A percentile compares a stretch with the other conserved stretches of the same genome.
These are phyloP conservation scores for Penaeus chinensis DNA, from an alignment of 1,140 invertebrate genomes.

Conservation along the genomic window DNA sequence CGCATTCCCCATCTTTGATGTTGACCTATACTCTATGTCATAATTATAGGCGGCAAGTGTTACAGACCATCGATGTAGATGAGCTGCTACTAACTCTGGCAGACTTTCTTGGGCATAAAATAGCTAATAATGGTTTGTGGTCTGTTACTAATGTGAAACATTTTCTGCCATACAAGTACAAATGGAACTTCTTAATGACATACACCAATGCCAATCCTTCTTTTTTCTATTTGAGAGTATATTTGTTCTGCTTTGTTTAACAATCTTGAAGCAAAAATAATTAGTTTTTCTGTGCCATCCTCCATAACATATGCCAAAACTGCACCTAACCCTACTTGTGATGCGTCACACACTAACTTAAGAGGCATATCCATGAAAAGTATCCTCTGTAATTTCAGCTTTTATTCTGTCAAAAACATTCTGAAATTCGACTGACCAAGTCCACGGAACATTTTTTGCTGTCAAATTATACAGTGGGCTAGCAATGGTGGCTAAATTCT, in stretches of 20 bases:
- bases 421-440: slow-evolving; percentile 16
- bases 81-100: no score
- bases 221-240: slow-evolving; percentile 72
- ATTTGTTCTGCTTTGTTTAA: slow-evolving; percentile 69
- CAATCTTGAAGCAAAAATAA: slow-evolving; percentile 69
- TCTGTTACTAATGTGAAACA: slow-evolving; percentile 70
- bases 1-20: no score
- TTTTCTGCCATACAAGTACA: slow-evolving; percentile 70
- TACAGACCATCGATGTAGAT: no score
- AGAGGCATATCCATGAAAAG: slow-evolving; percentile 10
- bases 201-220: slow-evolving; percentile 71
- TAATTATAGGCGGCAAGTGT: no score
- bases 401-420: slow-evolving; percentile 7
- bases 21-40: no score
- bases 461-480: neutral
- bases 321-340: slow-evolving; percentile 67
- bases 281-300: slow-evolving; percentile 66
- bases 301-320: slow-evolving; percentile 66
- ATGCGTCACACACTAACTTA: slow-evolving; percentile 62
- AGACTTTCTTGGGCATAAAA: no score
- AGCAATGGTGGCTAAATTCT: neutral
- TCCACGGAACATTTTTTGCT: neutral
- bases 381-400: neutral
- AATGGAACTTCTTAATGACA: slow-evolving; percentile 71
- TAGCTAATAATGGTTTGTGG: slow-evolving; percentile 68